Evolutionary conservation across 2,797 vertebrate species (phyloP).

Genomic region (Sebastes elongatus): DNA sequence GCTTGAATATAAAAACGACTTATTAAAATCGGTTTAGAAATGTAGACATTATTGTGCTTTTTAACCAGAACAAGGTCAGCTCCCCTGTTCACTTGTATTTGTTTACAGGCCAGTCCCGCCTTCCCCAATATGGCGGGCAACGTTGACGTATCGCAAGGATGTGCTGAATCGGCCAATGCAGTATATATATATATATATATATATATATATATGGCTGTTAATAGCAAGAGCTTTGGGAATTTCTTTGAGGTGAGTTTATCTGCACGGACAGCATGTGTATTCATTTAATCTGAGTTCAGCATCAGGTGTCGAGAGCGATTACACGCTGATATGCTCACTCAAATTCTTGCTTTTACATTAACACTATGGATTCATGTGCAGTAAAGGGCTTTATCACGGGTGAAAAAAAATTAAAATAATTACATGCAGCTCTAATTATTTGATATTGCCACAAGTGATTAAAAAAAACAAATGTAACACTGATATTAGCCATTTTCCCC

Average conservation of each 20-base stretch:
- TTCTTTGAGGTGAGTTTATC: slow-evolving; percentile 66
- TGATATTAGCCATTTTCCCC: background rate
- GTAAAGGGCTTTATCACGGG: background rate
- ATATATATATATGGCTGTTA: slow-evolving; percentile 24
- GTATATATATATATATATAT: too few relatives aligned
- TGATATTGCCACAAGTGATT: background rate
- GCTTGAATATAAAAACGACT: too few relatives aligned
- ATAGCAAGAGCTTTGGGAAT: slow-evolving; percentile 61
- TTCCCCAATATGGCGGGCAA: too few relatives aligned
- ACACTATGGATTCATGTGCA: slow-evolving; percentile 10
- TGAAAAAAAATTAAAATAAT: background rate
- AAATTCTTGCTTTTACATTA: slow-evolving; percentile 20
- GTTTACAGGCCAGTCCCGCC: too few relatives aligned
- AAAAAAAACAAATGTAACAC: background rate
- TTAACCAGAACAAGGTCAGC: too few relatives aligned
- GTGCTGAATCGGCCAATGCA: too few relatives aligned
- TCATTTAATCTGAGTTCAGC: slow-evolving; percentile 69
- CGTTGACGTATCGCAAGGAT: too few relatives aligned
- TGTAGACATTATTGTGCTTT: too few relatives aligned
- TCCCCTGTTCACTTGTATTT: too few relatives aligned
- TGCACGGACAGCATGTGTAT: slow-evolving; percentile 59
- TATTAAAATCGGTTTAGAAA: too few relatives aligned
- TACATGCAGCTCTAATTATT: background rate
- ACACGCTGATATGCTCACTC: slow-evolving; percentile 12
- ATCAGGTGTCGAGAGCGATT: slow-evolving; percentile 64